phyloP scores from a whole-genome alignment of 2,888 invertebrate species.

The Andrena fulva region DNA sequence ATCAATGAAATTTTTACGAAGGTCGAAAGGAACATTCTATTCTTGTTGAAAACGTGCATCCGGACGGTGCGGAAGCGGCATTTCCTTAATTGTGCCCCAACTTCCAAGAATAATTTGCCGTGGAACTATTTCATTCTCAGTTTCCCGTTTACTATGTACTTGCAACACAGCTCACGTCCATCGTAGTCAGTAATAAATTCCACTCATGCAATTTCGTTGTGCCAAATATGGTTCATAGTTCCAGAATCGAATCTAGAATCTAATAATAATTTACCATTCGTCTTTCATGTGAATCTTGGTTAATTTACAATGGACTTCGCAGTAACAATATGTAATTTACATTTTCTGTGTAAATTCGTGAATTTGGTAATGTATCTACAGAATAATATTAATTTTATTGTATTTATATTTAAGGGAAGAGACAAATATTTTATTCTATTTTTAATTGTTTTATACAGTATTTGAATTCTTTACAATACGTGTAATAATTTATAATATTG shows the following conservation, averaged over 20 bases:
- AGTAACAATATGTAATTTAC: background rate
- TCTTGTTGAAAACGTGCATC: conserved; percentile 40
- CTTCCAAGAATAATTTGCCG: conserved; percentile 44
- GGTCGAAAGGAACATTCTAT: conserved; percentile 7
- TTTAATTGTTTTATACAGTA: too few species aligned
- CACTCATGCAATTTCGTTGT: conserved; percentile 31
- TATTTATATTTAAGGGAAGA: too few species aligned
- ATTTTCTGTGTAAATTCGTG: too few species aligned
- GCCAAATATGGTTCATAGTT: background rate
- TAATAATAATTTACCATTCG: background rate
- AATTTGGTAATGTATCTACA: too few species aligned
- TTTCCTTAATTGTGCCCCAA: conserved; percentile 37
- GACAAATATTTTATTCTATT: too few species aligned
- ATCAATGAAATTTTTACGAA: conserved; percentile 2
- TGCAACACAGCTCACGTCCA: background rate
- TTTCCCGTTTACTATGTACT: background rate
- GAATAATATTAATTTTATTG: too few species aligned
- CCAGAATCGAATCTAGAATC: background rate
- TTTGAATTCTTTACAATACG: too few species aligned
- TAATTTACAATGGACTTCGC: background rate
- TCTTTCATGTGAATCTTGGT: background rate
- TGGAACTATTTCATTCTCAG: conserved; percentile 14
- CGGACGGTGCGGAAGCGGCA: conserved; percentile 47
- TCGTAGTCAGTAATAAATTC: conserved; percentile 22
- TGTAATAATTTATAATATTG: too few species aligned